Conservation (phyloP, 2,113 vertebrate species). For the Albula goreensis region DNA sequence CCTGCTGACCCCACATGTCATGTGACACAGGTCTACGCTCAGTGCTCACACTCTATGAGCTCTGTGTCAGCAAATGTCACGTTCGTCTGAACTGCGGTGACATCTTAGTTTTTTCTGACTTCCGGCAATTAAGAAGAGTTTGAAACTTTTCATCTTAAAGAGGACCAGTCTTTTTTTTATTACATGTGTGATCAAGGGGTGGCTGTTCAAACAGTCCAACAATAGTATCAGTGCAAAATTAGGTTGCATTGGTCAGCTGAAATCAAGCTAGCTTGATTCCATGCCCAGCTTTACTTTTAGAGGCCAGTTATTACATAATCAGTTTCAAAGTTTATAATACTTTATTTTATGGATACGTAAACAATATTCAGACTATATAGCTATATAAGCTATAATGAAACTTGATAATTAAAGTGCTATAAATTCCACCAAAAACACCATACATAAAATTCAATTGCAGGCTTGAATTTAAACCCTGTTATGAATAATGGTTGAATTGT, state of each 20-base stretch:
- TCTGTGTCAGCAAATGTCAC: background rate
- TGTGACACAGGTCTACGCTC: background rate
- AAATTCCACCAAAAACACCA: too few species aligned
- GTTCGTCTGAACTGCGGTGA: background rate
- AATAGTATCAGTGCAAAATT: background rate
- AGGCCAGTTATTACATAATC: too few species aligned
- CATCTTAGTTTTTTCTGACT: background rate
- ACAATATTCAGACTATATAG: too few species aligned
- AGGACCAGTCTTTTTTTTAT: background rate
- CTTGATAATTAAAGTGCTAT: too few species aligned
- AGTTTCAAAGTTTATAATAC: too few species aligned
- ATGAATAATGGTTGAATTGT: background rate
- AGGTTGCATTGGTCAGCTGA: background rate
- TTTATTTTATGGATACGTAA: too few species aligned
- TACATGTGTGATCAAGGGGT: background rate
- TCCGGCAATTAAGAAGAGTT: background rate
- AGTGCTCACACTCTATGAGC: background rate
- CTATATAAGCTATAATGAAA: too few species aligned
- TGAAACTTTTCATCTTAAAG: background rate
- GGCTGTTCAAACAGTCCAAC: background rate
- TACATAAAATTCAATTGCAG: background rate
- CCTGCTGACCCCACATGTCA: constrained; percentile 1
- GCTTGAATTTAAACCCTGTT: background rate
- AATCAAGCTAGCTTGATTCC: background rate
- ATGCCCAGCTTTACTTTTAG: too few species aligned